Conservation (phyloP, 2,113 vertebrate species). For the Leptobrachium ailaonicum region DNA sequence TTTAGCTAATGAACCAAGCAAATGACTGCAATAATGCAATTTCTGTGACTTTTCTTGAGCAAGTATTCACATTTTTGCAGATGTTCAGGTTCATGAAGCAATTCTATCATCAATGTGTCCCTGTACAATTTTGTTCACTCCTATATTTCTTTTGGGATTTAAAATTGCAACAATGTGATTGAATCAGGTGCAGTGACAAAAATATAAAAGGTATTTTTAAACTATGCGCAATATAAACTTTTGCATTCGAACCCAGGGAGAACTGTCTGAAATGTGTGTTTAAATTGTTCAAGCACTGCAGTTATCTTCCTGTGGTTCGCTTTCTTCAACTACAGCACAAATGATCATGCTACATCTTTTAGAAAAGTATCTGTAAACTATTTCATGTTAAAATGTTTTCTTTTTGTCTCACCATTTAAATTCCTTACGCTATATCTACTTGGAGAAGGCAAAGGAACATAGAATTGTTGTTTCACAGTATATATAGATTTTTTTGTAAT, state of each 20-base stretch:
- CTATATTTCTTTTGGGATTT: slow-evolving; percentile 33
- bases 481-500: background rate
- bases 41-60: too few relatives aligned
- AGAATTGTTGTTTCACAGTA: background rate
- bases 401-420: too few relatives aligned
- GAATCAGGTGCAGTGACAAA: slow-evolving; percentile 32
- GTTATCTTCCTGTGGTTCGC: background rate
- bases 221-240: slow-evolving; percentile 19
- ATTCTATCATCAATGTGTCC: slow-evolving; percentile 12
- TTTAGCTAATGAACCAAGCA: too few relatives aligned
- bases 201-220: slow-evolving; percentile 33
- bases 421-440: background rate
- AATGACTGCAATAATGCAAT: too few relatives aligned
- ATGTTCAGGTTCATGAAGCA: slow-evolving; percentile 22
- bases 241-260: background rate
- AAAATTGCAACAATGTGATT: slow-evolving; percentile 40
- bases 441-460: background rate
- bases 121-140: slow-evolving; percentile 14
- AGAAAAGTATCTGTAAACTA: too few relatives aligned
- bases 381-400: too few relatives aligned
- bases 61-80: background rate
- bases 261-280: background rate
- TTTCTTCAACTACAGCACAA: too few relatives aligned
- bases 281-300: too few relatives aligned
- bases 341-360: too few relatives aligned